phyloP scores from a whole-genome alignment of 2,888 invertebrate species.

The Formica aserva region DNA sequence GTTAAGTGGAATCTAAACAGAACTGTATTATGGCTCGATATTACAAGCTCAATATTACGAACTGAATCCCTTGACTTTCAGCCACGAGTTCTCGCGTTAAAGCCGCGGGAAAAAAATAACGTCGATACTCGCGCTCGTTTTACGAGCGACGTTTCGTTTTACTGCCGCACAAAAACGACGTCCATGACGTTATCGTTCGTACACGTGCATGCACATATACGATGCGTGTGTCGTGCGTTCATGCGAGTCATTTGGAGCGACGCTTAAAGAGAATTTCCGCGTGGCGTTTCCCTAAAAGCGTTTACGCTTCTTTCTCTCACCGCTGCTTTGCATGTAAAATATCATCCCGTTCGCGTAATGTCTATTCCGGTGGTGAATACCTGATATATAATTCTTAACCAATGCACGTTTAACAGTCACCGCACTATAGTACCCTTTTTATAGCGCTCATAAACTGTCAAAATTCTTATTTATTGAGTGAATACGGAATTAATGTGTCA shows the following conservation, averaged over 20 bases:
- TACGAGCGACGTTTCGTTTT: slow-evolving; percentile 66
- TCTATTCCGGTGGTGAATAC: slow-evolving; percentile 5
- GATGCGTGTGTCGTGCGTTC: slow-evolving; percentile 4
- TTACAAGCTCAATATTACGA: slow-evolving; percentile 41
- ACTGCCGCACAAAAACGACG: slow-evolving; percentile 52
- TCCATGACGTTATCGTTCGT: slow-evolving; percentile 31
- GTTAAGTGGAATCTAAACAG: neutral
- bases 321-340: neutral
- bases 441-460: slow-evolving; percentile 34
- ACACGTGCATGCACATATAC: neutral
- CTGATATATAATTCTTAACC: slow-evolving; percentile 35
- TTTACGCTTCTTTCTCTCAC: neutral
- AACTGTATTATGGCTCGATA: neutral
- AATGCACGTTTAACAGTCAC: neutral
- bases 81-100: slow-evolving; percentile 35
- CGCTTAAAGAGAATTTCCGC: slow-evolving; percentile 20
- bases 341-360: slow-evolving; percentile 3
- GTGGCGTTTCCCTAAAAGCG: slow-evolving; percentile 6
- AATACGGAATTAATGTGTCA: slow-evolving; percentile 32
- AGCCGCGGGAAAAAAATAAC: slow-evolving; percentile 40
- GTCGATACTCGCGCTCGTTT: slow-evolving; percentile 53
- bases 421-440: slow-evolving; percentile 13
- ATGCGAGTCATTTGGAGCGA: slow-evolving; percentile 12
- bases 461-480: slow-evolving; percentile 22
- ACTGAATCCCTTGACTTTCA: neutral